Conservation (phyloP, 2,113 vertebrate species). For the Muntiacus muntjak region DNA sequence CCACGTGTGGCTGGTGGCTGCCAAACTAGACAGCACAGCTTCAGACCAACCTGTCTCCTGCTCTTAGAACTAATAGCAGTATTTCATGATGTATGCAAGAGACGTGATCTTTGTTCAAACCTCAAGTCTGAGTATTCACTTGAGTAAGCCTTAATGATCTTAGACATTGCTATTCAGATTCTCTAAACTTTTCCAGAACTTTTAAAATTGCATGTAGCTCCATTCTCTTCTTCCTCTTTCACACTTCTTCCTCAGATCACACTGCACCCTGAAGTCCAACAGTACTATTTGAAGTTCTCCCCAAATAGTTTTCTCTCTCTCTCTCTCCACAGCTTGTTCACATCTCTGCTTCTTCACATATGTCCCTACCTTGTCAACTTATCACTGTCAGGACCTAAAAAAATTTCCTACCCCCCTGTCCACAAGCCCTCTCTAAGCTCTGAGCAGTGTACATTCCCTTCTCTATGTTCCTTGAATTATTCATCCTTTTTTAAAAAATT, state of each 20-base stretch:
- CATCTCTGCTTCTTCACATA: not conserved
- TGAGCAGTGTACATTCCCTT: not conserved
- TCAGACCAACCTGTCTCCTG: not conserved
- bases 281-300: not conserved
- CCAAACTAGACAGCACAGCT: not conserved
- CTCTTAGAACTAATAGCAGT: not conserved
- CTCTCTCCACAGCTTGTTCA: not conserved
- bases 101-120: not conserved
- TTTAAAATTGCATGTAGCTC: not conserved
- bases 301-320: not conserved
- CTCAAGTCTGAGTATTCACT: not conserved
- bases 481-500: not conserved
- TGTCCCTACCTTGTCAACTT: not conserved
- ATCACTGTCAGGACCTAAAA: not conserved
- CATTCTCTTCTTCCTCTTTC: not conserved
- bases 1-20: not conserved
- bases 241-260: not conserved
- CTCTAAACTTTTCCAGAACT: not conserved
- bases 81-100: not conserved
- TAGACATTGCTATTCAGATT: not conserved
- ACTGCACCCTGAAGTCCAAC: not conserved
- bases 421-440: not conserved
- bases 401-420: rapidly evolving
- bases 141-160: not conserved
- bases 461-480: not conserved